Conservation (phyloP, 1,140 invertebrate genomes). For the Globodera ellingtonae region DNA sequence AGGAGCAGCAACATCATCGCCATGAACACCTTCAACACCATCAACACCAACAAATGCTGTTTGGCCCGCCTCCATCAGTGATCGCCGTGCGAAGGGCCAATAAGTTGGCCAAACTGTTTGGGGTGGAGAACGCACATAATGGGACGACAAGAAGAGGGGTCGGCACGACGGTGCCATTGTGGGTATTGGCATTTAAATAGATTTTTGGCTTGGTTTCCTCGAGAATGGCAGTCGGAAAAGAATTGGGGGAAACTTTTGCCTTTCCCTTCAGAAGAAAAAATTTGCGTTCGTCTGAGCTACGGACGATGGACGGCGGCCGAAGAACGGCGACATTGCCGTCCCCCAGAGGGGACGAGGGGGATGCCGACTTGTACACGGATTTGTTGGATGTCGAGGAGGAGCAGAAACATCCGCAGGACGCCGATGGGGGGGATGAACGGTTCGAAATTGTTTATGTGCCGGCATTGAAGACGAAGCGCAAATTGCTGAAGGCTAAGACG, state of each 20-base stretch:
- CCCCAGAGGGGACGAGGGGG: neutral
- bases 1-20: neutral
- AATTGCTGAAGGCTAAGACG: neutral
- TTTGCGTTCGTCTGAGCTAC: neutral
- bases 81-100: neutral
- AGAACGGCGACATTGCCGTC: neutral
- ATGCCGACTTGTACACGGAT: neutral
- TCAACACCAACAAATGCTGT: neutral
- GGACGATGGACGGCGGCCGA: neutral
- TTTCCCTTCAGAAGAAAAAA: neutral
- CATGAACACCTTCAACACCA: neutral
- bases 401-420: neutral
- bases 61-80: neutral
- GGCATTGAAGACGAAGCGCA: slow-evolving; percentile 7
- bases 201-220: too few relatives aligned
- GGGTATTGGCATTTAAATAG: neutral
- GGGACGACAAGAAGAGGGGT: neutral
- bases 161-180: neutral
- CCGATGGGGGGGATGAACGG: neutral
- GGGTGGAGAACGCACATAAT: neutral
- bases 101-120: neutral
- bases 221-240: neutral
- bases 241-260: neutral
- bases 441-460: slow-evolving; percentile 10
- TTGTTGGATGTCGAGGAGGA: neutral